Percentiles rank a stretch among this genome's conserved stretches.
Evolutionary conservation across 2,797 vertebrate species (phyloP).

Genomic region (Myotis vivesi): DNA sequence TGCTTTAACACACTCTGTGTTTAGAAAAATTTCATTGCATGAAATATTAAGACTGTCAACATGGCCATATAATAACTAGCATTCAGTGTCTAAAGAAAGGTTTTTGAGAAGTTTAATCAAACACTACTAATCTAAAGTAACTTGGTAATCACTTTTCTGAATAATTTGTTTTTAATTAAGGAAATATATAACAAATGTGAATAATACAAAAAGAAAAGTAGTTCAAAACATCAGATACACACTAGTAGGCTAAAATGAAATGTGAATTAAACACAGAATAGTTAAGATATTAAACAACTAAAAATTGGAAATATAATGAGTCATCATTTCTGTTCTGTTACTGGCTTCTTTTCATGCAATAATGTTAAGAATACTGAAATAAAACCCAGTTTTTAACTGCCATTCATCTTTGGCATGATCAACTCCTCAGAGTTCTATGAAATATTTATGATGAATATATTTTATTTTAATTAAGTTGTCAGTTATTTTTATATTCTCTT

Average conservation of each 20-base stretch:
- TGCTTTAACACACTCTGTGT: neutral
- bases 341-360: neutral
- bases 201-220: constrained; percentile 35
- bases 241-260: constrained; percentile 48
- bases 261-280: constrained; percentile 46
- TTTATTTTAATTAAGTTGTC: constrained; percentile 43
- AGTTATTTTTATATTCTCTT: neutral
- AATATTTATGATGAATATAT: constrained; percentile 22
- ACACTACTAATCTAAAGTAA: constrained; percentile 24
- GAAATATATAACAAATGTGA: constrained; percentile 37
- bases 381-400: neutral
- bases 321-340: neutral
- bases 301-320: constrained; percentile 28
- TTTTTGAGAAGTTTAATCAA: neutral
- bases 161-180: constrained; percentile 54
- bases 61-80: neutral
- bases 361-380: neutral
- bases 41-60: constrained; percentile 13
- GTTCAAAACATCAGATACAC: constrained; percentile 22
- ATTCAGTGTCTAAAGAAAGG: neutral
- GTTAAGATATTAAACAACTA: constrained; percentile 49
- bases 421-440: neutral
- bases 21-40: neutral
- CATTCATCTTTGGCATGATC: neutral
- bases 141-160: neutral